These are phyloP conservation scores for Labroides dimidiatus DNA, from an alignment of 2,797 vertebrate species.

Conservation along the genomic window DNA sequence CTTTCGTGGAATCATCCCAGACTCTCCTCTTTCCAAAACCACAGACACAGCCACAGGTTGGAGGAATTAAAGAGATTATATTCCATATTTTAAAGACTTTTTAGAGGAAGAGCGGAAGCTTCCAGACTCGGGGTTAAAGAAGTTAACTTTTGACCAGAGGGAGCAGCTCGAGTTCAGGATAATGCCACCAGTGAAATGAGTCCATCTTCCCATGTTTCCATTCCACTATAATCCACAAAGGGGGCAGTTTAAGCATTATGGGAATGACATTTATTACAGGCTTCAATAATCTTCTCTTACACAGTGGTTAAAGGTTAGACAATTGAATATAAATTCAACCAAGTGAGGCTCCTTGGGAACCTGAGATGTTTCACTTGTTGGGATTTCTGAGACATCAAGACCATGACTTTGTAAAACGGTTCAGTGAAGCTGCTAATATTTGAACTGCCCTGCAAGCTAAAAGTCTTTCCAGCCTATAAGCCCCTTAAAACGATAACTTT, in stretches of 20 bases:
- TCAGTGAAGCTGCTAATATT: no score
- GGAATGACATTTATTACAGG: slow-evolving; percentile 8
- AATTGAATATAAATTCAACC: background rate
- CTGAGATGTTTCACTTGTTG: background rate
- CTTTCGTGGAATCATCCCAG: slow-evolving; percentile 40
- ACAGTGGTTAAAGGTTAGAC: background rate
- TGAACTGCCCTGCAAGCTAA: no score
- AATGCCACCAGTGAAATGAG: slow-evolving; percentile 14
- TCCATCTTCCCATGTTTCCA: slow-evolving; percentile 22
- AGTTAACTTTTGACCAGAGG: slow-evolving; percentile 35
- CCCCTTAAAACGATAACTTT: no score
- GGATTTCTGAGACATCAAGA: background rate
- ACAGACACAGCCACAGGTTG: slow-evolving; percentile 44
- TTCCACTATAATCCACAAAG: slow-evolving; percentile 18
- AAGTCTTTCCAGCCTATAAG: no score
- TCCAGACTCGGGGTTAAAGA: background rate
- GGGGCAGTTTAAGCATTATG: slow-evolving; percentile 6
- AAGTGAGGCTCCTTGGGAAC: background rate
- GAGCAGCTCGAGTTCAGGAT: slow-evolving; percentile 34
- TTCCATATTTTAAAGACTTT: slow-evolving; percentile 56
- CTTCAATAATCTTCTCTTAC: slow-evolving; percentile 9
- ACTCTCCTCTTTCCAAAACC: slow-evolving; percentile 47
- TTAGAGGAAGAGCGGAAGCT: slow-evolving; percentile 14
- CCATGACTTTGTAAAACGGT: background rate
- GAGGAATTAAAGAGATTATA: slow-evolving; percentile 51